Evolutionary conservation across 2,888 invertebrate species (phyloP).

Genomic region (Lucinisca nassula): DNA sequence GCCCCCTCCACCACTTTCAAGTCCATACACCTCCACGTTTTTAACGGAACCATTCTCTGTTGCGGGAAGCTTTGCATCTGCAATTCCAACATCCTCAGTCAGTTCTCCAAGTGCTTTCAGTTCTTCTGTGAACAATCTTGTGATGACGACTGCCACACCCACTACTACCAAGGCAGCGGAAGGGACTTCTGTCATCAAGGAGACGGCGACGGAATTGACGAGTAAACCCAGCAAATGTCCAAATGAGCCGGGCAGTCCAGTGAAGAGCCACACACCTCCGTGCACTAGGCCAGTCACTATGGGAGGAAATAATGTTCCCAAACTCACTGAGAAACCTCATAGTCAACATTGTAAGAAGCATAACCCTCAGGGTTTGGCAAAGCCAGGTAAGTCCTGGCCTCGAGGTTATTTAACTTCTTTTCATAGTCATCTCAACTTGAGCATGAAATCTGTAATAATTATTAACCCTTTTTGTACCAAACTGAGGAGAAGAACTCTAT

Average conservation of each 20-base stretch:
- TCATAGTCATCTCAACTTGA: too few relatives aligned
- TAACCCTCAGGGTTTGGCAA: constrained; percentile 56
- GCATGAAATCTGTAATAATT: too few relatives aligned
- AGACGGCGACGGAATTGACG: constrained; percentile 60
- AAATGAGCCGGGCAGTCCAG: constrained; percentile 28
- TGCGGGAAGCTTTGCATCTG: constrained; percentile 65
- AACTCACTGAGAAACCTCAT: constrained; percentile 71
- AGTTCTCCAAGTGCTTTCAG: constrained; percentile 80
- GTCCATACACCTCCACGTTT: constrained; percentile 78
- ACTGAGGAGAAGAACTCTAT: too few relatives aligned
- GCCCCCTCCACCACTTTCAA: constrained; percentile 82
- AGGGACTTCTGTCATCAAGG: constrained; percentile 62
- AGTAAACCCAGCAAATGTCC: constrained; percentile 56
- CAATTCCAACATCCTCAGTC: constrained; percentile 63
- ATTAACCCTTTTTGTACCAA: too few relatives aligned
- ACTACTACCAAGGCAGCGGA: constrained; percentile 64
- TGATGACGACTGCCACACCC: constrained; percentile 58
- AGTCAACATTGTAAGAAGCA: constrained; percentile 80
- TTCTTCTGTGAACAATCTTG: constrained; percentile 61
- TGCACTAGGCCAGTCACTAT: constrained; percentile 82
- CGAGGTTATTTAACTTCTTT: too few relatives aligned
- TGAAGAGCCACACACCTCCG: constrained; percentile 70
- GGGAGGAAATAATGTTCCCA: constrained; percentile 77
- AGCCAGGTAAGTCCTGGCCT: constrained; percentile 51
- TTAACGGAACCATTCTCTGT: constrained; percentile 71